A percentile compares a stretch with the other conserved stretches of the same genome.
Evolutionary conservation across 2,888 invertebrate species (phyloP).

Genomic region (Mesoligia furuncula): DNA sequence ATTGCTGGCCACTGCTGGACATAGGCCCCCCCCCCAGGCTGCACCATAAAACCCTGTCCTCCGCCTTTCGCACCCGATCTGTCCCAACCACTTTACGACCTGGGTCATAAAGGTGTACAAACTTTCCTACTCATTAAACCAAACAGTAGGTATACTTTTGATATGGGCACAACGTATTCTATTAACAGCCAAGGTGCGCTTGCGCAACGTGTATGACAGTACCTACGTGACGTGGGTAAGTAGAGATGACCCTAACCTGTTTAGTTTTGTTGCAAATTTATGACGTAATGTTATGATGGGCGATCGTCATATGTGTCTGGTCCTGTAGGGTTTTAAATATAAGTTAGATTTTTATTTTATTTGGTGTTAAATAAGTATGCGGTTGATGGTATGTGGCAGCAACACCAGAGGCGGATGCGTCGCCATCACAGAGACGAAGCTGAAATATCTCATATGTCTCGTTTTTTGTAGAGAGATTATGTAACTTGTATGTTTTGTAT

Average conservation of each 20-base stretch:
- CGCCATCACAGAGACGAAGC: too few species aligned
- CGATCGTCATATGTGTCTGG: too few species aligned
- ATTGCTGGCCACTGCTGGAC: not conserved
- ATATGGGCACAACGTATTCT: conserved; percentile 63
- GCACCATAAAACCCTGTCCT: not conserved
- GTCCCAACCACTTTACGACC: not conserved
- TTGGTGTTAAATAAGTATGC: not conserved
- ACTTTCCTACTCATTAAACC: conserved; percentile 55
- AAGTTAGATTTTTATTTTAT: not conserved
- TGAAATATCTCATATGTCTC: not conserved
- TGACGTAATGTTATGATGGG: conserved; percentile 45
- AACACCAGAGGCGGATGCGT: not conserved
- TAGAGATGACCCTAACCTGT: conserved; percentile 63
- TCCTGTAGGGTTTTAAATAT: too few species aligned
- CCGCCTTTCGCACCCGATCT: not conserved
- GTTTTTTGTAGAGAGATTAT: too few species aligned
- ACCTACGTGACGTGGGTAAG: conserved; percentile 59
- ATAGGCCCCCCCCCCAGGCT: not conserved
- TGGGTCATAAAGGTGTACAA: not conserved
- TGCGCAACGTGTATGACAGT: conserved; percentile 57
- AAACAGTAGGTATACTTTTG: conserved; percentile 42
- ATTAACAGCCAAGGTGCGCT: conserved; percentile 63
- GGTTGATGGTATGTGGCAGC: too few species aligned
- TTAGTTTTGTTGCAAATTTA: conserved; percentile 53
- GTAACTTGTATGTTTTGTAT: too few species aligned